Base-by-base conservation (phyloP, 1,140 invertebrate genomes). In the Eupristina koningsbergeri region DNA sequence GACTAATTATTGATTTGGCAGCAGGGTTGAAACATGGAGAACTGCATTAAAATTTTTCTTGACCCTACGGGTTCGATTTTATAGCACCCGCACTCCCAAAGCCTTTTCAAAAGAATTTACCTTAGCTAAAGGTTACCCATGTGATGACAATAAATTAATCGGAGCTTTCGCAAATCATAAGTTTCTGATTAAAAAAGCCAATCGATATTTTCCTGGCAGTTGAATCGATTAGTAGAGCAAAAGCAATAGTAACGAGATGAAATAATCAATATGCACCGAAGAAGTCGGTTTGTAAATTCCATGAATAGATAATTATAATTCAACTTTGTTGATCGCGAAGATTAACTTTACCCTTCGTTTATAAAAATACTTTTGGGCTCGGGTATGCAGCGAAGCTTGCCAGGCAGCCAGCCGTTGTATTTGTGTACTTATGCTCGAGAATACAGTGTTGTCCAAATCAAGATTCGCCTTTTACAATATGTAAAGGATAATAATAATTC, bases 401-500 rank as follows among this genome's bases (percentile, higher is more conserved):
- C 29, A 64, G 31, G 29, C 29, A 34, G 29, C 13, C n/a, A n/a
- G 61, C 29, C 11, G 13, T n/a, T 29, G 9, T 29, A 64, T 64
- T 64, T 13, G 29, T 64, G 34, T 64, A 13, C 61, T 31, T 7
- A 3, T 58, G 26, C 61, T 69, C 64, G 34, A 39, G 39, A 69
- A 69, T 22, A 19, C n/a, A 39, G 34, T 22, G n/a, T 41, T 22
- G 17, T 71, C 31, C 36, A 71, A 41, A 71, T 17, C 17, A 71
- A 36, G 64, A 69, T 69, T 39, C 22, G 6, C 45, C 19, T 50
- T 34, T 29, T 50, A 26, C 26, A 53, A 29, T 75, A 50, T 19
- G n/a, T 50, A 53, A n/a, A n/a, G n/a, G n/a, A n/a, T n/a, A 53
- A 41, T 71, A 53, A 50, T 50, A 75, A 50, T 45, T 75, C 50